These are phyloP conservation scores for Forbesichthys papilliferus DNA, from an alignment of 2,113 vertebrate genomes.

Conservation along the genomic window DNA sequence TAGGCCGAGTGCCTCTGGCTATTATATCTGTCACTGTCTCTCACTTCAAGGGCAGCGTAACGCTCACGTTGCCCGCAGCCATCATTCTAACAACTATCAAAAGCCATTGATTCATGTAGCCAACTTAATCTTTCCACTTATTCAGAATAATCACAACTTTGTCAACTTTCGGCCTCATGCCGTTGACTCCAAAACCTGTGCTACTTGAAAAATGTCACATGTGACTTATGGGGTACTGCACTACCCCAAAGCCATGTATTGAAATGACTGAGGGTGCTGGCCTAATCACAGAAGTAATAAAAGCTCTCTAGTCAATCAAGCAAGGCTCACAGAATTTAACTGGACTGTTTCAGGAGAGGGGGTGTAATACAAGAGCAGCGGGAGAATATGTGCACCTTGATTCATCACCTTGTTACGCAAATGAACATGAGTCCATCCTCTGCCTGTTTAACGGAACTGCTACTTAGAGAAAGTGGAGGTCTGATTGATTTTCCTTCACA, in stretches of 20 bases:
- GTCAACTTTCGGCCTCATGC: slow-evolving; percentile 15
- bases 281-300: slow-evolving; percentile 47
- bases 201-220: slow-evolving; percentile 33
- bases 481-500: slow-evolving; percentile 80
- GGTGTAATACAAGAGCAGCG: slow-evolving; percentile 41
- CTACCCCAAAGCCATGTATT: slow-evolving; percentile 29
- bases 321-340: slow-evolving; percentile 40
- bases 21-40: slow-evolving; percentile 41
- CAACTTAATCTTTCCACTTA: slow-evolving; percentile 26
- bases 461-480: slow-evolving; percentile 66
- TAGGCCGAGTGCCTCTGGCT: slow-evolving; percentile 49
- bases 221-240: slow-evolving; percentile 28
- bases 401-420: slow-evolving; percentile 71
- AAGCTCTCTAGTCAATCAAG: slow-evolving; percentile 54
- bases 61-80: slow-evolving; percentile 29
- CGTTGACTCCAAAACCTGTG: slow-evolving; percentile 5
- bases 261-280: slow-evolving; percentile 26
- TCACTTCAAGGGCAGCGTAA: slow-evolving; percentile 18
- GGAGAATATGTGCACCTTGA: slow-evolving; percentile 47
- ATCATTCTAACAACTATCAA: slow-evolving; percentile 15
- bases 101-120: slow-evolving; percentile 8
- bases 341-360: slow-evolving; percentile 38
- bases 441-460: slow-evolving; percentile 69
- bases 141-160: slow-evolving; percentile 32
- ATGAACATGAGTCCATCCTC: slow-evolving; percentile 72